Conservation (phyloP, 1,140 invertebrate species). For the Nomia melanderi region DNA sequence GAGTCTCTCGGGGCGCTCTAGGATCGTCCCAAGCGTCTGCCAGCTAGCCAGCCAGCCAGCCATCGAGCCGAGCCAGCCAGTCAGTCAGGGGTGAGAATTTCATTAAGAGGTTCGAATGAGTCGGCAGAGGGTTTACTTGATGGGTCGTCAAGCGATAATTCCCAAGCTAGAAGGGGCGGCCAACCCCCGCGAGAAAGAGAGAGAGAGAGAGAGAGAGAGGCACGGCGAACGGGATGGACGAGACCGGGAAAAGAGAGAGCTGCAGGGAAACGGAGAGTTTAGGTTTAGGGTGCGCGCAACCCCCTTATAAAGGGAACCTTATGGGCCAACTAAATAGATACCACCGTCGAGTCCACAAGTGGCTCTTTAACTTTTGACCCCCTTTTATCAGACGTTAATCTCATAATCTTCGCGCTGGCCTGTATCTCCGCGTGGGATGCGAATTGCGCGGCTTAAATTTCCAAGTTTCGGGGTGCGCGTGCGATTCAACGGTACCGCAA, state of each 20-base stretch:
- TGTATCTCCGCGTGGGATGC: background rate
- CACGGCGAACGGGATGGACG: slow-evolving; percentile 41
- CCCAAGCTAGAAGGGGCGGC: slow-evolving; percentile 75
- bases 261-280: slow-evolving; percentile 68
- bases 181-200: slow-evolving; percentile 55
- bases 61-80: slow-evolving; percentile 76
- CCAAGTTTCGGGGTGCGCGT: background rate
- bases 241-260: slow-evolving; percentile 31
- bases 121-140: slow-evolving; percentile 80
- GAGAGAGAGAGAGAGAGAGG: slow-evolving; percentile 32
- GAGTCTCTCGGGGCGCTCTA: slow-evolving; percentile 67
- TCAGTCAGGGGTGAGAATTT: slow-evolving; percentile 82
- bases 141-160: slow-evolving; percentile 82
- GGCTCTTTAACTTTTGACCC: slow-evolving; percentile 82
- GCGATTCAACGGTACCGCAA: background rate
- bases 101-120: slow-evolving; percentile 83
- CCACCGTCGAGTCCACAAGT: slow-evolving; percentile 81
- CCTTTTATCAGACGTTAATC: slow-evolving; percentile 79
- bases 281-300: slow-evolving; percentile 68
- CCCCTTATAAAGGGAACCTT: slow-evolving; percentile 81
- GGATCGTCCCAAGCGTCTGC: slow-evolving; percentile 74
- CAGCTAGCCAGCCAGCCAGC: slow-evolving; percentile 74
- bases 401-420: slow-evolving; percentile 71
- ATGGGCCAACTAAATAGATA: slow-evolving; percentile 82
- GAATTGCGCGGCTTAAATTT: background rate